Conservation (phyloP, 2,888 invertebrate genomes). For the Tiliacea citrago region DNA sequence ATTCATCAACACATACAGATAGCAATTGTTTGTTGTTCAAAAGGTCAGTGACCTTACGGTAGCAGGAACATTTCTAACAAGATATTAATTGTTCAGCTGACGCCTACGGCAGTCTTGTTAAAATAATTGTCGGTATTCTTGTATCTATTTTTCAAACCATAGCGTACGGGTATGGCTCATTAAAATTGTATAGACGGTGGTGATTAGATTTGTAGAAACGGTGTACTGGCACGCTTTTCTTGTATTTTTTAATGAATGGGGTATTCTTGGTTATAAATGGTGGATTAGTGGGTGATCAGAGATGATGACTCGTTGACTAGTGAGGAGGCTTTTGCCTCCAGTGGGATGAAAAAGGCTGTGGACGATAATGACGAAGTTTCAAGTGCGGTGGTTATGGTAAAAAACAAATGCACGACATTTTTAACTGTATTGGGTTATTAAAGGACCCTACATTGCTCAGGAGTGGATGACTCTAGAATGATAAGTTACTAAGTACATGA, state of each 20-base stretch:
- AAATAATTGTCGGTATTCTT: conserved; percentile 70
- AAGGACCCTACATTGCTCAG: background rate
- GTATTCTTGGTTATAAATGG: conserved; percentile 32
- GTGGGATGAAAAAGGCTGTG: background rate
- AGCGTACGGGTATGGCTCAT: conserved; percentile 70
- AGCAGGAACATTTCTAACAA: conserved; percentile 66
- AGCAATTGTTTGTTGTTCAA: conserved; percentile 47
- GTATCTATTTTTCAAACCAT: conserved; percentile 73
- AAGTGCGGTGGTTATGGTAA: background rate
- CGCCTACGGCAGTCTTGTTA: conserved; percentile 69
- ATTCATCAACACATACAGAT: conserved; percentile 47
- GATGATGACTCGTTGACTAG: conserved; percentile 3
- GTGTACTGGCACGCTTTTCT: conserved; percentile 40
- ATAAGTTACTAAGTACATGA: background rate
- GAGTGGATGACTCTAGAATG: background rate
- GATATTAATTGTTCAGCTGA: conserved; percentile 67
- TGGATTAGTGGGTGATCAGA: conserved; percentile 16
- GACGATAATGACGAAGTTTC: background rate
- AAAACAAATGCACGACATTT: background rate
- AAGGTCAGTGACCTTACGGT: conserved; percentile 64
- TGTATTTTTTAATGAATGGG: conserved; percentile 48
- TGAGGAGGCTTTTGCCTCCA: background rate
- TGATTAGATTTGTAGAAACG: conserved; percentile 50
- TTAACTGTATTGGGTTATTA: background rate
- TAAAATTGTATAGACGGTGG: conserved; percentile 63